Evolutionary conservation across 2,888 invertebrate species (phyloP).

Genomic region (Hylaea fasciaria): DNA sequence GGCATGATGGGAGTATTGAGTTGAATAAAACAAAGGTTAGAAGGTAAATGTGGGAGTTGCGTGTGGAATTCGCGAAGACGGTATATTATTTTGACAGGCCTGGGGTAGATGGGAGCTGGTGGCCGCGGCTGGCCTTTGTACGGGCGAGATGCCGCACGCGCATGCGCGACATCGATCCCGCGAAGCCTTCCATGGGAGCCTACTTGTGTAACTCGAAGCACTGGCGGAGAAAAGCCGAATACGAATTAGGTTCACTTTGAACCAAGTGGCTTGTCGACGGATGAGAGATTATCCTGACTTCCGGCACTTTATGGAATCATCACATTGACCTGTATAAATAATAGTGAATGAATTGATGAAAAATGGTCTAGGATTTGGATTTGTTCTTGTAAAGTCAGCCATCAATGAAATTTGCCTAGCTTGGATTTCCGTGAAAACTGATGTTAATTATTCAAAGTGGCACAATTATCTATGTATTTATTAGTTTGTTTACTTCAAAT

Average conservation of each 20-base stretch:
- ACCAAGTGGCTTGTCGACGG: conserved; percentile 4
- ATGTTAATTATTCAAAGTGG: too few relatives aligned
- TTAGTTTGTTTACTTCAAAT: too few relatives aligned
- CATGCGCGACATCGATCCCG: conserved; percentile 78
- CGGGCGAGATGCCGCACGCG: conserved; percentile 61
- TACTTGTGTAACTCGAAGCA: conserved; percentile 43
- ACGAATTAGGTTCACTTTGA: conserved; percentile 6
- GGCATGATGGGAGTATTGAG: conserved; percentile 13
- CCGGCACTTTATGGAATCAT: neutral
- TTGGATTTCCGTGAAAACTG: too few relatives aligned
- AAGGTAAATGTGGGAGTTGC: conserved; percentile 43
- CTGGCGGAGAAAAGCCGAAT: conserved; percentile 18
- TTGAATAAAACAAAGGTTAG: conserved; percentile 19
- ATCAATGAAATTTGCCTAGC: too few relatives aligned
- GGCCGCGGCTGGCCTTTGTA: conserved; percentile 67
- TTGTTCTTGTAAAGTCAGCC: too few relatives aligned
- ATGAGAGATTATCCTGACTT: conserved; percentile 7
- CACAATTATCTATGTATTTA: too few relatives aligned
- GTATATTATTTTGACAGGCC: conserved; percentile 76
- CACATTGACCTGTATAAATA: too few relatives aligned
- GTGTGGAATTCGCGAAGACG: conserved; percentile 62
- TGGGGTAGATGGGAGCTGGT: conserved; percentile 60
- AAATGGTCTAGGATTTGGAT: too few relatives aligned
- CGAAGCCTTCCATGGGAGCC: conserved; percentile 56
- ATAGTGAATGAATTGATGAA: too few relatives aligned